A percentile compares a stretch with the other conserved stretches of the same genome.
Conservation (phyloP, 64 coral and sea anemone species). For the Trachythela sp. region DNA sequence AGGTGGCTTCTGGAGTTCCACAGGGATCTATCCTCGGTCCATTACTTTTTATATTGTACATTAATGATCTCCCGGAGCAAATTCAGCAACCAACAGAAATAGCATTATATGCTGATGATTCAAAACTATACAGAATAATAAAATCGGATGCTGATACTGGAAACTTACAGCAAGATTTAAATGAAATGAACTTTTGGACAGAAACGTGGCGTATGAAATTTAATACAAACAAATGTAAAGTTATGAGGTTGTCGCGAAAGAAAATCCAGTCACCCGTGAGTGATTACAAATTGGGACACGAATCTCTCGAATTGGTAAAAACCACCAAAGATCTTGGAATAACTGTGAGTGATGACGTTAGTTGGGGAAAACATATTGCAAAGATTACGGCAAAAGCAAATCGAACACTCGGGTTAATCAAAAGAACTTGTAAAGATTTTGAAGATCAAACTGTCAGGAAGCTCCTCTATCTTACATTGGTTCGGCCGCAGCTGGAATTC, state of each 20-base stretch:
- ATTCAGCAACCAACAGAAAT: background rate
- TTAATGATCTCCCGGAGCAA: background rate
- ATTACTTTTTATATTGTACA: background rate
- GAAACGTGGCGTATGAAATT: conserved; percentile 21
- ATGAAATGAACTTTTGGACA: background rate
- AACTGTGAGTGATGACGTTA: too few species aligned
- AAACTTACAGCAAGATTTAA: conserved; percentile 10
- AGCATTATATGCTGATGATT: conserved; percentile 20
- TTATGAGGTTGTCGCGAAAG: background rate
- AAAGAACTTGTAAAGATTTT: too few species aligned
- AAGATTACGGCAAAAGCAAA: too few species aligned
- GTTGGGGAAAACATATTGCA: too few species aligned
- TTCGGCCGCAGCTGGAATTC: too few species aligned
- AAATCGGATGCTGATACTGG: background rate
- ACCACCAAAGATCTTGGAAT: too few species aligned
- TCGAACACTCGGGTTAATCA: too few species aligned
- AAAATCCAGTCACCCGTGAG: too few species aligned
- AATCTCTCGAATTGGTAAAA: too few species aligned
- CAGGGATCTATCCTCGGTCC: conserved; percentile 28
- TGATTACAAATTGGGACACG: too few species aligned
- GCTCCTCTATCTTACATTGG: too few species aligned
- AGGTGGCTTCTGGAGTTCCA: conserved; percentile 17
- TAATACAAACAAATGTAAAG: conserved; percentile 19
- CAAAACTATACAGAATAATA: background rate
- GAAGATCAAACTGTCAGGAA: too few species aligned